Evolutionary conservation across 2,113 vertebrate genomes (phyloP).

Genomic region (Eolophus roseicapilla): DNA sequence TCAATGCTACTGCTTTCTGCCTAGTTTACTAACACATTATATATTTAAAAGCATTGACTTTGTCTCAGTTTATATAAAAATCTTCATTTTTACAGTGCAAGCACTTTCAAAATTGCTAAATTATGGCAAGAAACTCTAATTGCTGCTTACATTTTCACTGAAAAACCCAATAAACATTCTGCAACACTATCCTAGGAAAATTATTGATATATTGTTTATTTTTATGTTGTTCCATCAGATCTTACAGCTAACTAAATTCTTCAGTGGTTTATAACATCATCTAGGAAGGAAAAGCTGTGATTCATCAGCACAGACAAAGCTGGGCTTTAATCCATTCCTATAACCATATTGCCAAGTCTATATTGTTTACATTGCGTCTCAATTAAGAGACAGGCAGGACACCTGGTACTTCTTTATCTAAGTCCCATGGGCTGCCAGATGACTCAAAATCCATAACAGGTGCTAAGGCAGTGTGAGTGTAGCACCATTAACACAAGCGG

Average conservation of each 20-base stretch:
- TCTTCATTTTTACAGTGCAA: neutral
- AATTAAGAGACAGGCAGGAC: slow-evolving; percentile 81
- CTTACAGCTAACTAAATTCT: slow-evolving; percentile 65
- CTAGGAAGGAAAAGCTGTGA: slow-evolving; percentile 68
- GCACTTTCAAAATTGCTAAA: neutral
- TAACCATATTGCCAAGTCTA: slow-evolving; percentile 78
- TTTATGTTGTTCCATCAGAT: slow-evolving; percentile 29
- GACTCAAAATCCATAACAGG: slow-evolving; percentile 83
- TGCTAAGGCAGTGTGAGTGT: slow-evolving; percentile 76
- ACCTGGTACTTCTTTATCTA: slow-evolving; percentile 83
- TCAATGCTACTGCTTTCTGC: neutral
- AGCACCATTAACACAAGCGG: slow-evolving; percentile 71
- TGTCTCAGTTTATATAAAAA: neutral
- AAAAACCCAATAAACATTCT: slow-evolving; percentile 19
- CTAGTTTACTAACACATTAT: neutral
- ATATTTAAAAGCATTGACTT: neutral
- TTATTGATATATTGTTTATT: slow-evolving; percentile 24
- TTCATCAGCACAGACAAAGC: slow-evolving; percentile 75
- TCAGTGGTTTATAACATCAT: slow-evolving; percentile 64
- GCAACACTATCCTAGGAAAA: neutral
- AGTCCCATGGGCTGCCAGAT: slow-evolving; percentile 80
- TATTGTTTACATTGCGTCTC: slow-evolving; percentile 80
- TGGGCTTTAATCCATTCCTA: slow-evolving; percentile 77
- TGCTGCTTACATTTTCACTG: neutral
- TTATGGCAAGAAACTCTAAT: neutral